Conservation (phyloP, 2,888 invertebrate species). For the Thecophora atra region DNA sequence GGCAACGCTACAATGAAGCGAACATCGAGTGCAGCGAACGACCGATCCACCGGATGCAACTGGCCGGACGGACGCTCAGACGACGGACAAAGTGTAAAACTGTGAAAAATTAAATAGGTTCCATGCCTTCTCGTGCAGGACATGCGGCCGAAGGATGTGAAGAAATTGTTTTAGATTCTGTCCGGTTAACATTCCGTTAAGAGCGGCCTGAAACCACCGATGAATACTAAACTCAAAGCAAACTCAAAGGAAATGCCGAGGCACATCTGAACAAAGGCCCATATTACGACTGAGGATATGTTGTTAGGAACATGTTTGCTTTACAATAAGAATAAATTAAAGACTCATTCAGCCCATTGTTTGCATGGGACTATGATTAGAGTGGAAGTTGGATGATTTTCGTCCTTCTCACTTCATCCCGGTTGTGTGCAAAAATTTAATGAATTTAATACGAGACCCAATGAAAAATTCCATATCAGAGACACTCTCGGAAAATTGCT, state of each 20-base stretch:
- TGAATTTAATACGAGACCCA: background rate
- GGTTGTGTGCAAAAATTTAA: no score
- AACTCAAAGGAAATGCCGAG: no score
- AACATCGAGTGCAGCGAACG: background rate
- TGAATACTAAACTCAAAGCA: conserved; percentile 20
- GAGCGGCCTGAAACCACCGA: background rate
- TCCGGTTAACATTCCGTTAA: background rate
- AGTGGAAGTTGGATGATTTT: background rate
- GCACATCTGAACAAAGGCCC: background rate
- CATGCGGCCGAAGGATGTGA: background rate
- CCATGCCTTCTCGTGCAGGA: conserved; percentile 5
- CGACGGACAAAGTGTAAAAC: background rate
- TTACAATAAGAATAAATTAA: background rate
- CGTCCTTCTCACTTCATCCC: background rate
- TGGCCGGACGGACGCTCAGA: background rate
- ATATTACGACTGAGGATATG: background rate
- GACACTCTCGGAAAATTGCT: background rate
- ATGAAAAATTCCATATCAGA: background rate
- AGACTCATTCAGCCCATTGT: background rate
- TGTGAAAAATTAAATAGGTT: conserved; percentile 26
- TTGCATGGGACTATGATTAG: no score
- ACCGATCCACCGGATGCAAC: background rate
- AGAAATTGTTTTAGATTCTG: conserved; percentile 17
- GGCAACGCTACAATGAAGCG: background rate
- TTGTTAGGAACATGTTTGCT: background rate